Evolutionary conservation across 1,140 invertebrate species (phyloP), one percentile per base, ranked within the genome.

Genomic region (Tetraneura akinire): DNA sequence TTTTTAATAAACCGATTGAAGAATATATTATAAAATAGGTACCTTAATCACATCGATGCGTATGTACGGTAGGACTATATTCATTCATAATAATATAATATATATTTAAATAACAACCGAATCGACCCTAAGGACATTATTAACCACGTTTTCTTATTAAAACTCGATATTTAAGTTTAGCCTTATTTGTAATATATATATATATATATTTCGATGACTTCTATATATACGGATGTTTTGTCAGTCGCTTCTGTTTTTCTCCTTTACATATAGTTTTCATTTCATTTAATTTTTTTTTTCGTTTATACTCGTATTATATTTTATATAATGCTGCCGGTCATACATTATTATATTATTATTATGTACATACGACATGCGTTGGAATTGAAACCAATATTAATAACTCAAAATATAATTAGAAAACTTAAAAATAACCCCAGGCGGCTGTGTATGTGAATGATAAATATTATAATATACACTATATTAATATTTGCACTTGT

Each of bases 401-500:
- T 60, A 78, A 78, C 51, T 78, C 29, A 60, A 78, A 78, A 62
- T 57, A 78, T 78, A 78, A 78, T 78, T 78, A 78, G 55, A 60
- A 74, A 78, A 60, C 18, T n/a, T 55, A 49, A 47, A 60, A 76
- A 42, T n/a, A 14, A 45, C 73, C 37, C 21, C 55, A 6, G 55
- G 73, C 73, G 16, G 37, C 37, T 16, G 53, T 78, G 53, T n/a
- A n/a, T 60, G 32, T 37, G 53, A 78, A 78, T 78, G 73, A 78
- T 78, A 78, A 78, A 78, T 78, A 78, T 78, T 26, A 66, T 37
- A 37, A 51, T 51, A 29, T 73, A 45, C 37, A 60, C 32, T 37
- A 78, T 78, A 78, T 78, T 32, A 47, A 62, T 78, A 78, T 78
- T 78, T 78, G 73, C 73, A 78, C 73, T 78, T 78, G 73, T 78